Conservation (phyloP, 37 sponge, comb jelly and placozoan species). For the Ianthella basta region DNA sequence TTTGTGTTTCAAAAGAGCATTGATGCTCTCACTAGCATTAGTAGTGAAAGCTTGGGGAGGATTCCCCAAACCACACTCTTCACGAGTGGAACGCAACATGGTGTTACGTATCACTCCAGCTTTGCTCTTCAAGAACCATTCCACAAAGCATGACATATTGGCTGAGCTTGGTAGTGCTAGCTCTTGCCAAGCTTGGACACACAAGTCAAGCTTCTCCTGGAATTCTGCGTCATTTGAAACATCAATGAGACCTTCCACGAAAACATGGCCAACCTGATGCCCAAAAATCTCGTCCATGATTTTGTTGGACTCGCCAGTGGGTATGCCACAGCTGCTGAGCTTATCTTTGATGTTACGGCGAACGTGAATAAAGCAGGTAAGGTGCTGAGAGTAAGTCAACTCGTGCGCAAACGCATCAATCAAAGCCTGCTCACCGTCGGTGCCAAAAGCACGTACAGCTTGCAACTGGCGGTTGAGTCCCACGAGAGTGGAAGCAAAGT, state of each 20-base stretch:
- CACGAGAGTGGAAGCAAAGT: slow-evolving; percentile 65
- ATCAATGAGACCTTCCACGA: slow-evolving; percentile 51
- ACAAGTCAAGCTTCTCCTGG: slow-evolving; percentile 44
- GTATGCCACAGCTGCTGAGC: slow-evolving; percentile 14
- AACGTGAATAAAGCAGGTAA: slow-evolving; percentile 59
- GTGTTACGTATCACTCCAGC: slow-evolving; percentile 38
- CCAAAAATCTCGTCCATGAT: slow-evolving; percentile 48
- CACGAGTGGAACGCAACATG: slow-evolving; percentile 36
- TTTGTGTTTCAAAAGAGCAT: slow-evolving; percentile 53
- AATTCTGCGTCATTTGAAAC: slow-evolving; percentile 23
- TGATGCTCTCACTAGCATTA: slow-evolving; percentile 52
- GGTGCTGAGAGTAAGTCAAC: slow-evolving; percentile 34
- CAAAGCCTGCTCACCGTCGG: slow-evolving; percentile 55
- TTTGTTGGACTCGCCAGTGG: slow-evolving; percentile 7
- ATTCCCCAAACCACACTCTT: slow-evolving; percentile 47
- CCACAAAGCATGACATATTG: not conserved
- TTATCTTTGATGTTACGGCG: slow-evolving; percentile 47
- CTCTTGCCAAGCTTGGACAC: not conserved
- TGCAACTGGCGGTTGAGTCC: slow-evolving; percentile 49
- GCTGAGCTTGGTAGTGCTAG: slow-evolving; percentile 2
- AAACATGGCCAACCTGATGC: slow-evolving; percentile 23
- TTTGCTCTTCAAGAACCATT: slow-evolving; percentile 24
- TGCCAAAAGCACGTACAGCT: slow-evolving; percentile 51
- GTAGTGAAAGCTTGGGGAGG: slow-evolving; percentile 52
- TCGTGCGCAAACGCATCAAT: slow-evolving; percentile 57